Evolutionary conservation across 2,888 invertebrate species (phyloP).

Genomic region (Platynereis dumerilii): DNA sequence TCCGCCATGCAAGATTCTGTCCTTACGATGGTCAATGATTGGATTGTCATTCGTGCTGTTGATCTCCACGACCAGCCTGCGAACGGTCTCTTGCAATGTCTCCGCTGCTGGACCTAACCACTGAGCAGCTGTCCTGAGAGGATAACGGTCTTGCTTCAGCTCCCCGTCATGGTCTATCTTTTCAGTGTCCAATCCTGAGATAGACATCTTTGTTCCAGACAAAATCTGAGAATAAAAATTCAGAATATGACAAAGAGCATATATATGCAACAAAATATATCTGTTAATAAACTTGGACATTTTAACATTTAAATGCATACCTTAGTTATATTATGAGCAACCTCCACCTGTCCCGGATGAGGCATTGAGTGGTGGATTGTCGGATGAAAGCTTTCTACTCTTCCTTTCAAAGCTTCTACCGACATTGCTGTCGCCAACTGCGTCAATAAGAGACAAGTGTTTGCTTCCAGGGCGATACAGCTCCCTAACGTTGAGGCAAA

Average conservation of each 20-base stretch:
- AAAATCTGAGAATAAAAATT: slow-evolving; percentile 9
- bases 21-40: slow-evolving; percentile 36
- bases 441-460: slow-evolving; percentile 34
- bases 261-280: too few relatives aligned
- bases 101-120: slow-evolving; percentile 41
- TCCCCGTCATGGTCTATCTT: slow-evolving; percentile 21
- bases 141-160: slow-evolving; percentile 41
- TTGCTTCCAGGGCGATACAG: slow-evolving; percentile 33
- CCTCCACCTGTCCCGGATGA: slow-evolving; percentile 36
- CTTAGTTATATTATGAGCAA: slow-evolving; percentile 29
- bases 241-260: too few relatives aligned
- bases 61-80: slow-evolving; percentile 33
- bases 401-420: slow-evolving; percentile 27
- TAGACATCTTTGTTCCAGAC: slow-evolving; percentile 29
- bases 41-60: slow-evolving; percentile 44
- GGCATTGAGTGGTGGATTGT: slow-evolving; percentile 37
- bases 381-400: slow-evolving; percentile 39
- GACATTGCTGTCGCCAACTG: slow-evolving; percentile 37
- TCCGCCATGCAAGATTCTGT: slow-evolving; percentile 37
- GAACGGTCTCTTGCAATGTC: slow-evolving; percentile 26
- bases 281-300: too few relatives aligned
- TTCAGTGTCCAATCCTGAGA: slow-evolving; percentile 25
- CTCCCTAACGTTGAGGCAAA: slow-evolving; percentile 37
- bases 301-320: too few relatives aligned
- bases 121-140: slow-evolving; percentile 39